phyloP scores from a whole-genome alignment of 2,888 invertebrate species.

The Choristoneura rosaceana region DNA sequence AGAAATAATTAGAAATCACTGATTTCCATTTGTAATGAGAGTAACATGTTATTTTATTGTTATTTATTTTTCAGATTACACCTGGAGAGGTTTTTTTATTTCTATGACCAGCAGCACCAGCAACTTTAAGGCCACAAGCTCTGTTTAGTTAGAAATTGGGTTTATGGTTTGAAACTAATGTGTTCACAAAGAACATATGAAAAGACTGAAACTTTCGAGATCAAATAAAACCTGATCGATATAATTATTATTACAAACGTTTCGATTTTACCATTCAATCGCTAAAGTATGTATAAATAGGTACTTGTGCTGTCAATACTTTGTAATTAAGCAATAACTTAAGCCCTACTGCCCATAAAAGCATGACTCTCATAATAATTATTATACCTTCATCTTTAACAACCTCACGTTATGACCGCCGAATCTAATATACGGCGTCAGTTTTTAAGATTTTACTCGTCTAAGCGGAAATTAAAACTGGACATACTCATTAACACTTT shows the following conservation, averaged over 20 bases:
- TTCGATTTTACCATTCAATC: neutral
- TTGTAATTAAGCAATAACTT: conserved; percentile 18
- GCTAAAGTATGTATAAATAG: neutral
- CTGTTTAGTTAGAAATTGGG: too few relatives aligned
- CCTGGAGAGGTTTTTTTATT: too few relatives aligned
- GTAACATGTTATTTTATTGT: too few relatives aligned
- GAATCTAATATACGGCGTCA: conserved; percentile 43
- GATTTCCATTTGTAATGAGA: too few relatives aligned
- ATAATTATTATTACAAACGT: neutral
- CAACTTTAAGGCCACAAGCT: too few relatives aligned
- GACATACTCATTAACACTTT: conserved; percentile 77
- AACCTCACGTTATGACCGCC: conserved; percentile 22
- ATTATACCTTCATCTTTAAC: neutral
- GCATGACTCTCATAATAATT: neutral
- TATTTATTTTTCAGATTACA: too few relatives aligned
- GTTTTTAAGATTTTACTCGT: conserved; percentile 54
- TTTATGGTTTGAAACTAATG: too few relatives aligned
- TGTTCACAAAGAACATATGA: too few relatives aligned
- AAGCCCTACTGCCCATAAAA: conserved; percentile 12
- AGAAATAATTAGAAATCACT: too few relatives aligned
- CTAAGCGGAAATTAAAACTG: conserved; percentile 75
- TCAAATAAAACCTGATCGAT: neutral
- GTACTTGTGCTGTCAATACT: neutral
- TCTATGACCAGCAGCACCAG: too few relatives aligned
- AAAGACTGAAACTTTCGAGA: too few relatives aligned